These are phyloP conservation scores for Limonius californicus DNA, from an alignment of 1,140 invertebrate species.

Conservation along the genomic window DNA sequence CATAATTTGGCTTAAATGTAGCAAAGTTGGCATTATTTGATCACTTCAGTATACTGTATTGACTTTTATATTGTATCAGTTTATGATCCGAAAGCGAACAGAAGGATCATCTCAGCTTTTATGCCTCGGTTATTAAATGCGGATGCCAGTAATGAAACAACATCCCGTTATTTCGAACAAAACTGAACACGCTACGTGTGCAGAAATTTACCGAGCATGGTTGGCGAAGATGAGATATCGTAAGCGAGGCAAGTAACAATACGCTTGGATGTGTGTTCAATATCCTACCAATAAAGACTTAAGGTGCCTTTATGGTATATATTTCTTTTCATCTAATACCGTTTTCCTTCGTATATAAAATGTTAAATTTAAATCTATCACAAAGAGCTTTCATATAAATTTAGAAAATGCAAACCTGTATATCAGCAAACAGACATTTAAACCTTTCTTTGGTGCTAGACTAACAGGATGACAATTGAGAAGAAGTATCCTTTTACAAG, in stretches of 20 bases:
- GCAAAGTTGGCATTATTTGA: slow-evolving; percentile 13
- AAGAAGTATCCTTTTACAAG: no score
- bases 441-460: no score
- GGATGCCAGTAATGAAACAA: slow-evolving; percentile 14
- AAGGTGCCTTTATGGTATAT: no score
- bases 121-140: slow-evolving; percentile 12
- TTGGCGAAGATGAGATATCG: background rate
- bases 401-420: no score
- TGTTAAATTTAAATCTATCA: no score
- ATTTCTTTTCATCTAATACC: no score
- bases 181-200: slow-evolving; percentile 13
- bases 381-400: no score
- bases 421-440: no score
- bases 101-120: slow-evolving; percentile 10
- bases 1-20: slow-evolving; percentile 11
- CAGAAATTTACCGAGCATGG: slow-evolving; percentile 1
- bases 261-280: background rate
- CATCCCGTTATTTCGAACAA: slow-evolving; percentile 11
- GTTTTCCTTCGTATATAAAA: no score
- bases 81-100: slow-evolving; percentile 13
- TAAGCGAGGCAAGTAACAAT: slow-evolving; percentile 1
- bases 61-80: slow-evolving; percentile 14
- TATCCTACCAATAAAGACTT: background rate
- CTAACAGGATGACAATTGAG: no score
- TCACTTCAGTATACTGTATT: slow-evolving; percentile 4